phyloP scores from a whole-genome alignment of 2,888 invertebrate genomes.

The Oscheius sp. region DNA sequence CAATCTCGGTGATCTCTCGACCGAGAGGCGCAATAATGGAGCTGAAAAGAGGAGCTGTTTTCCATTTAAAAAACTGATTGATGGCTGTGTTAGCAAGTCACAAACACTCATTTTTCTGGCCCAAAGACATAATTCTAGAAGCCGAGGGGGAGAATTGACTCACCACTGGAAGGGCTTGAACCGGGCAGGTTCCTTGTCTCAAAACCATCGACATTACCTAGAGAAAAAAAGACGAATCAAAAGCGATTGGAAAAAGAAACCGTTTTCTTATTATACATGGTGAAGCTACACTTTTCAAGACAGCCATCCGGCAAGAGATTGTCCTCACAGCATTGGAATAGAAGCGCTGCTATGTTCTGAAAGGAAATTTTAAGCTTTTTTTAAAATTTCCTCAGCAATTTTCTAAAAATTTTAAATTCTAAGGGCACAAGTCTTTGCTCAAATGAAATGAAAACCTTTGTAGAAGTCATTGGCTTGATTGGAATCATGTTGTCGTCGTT shows the following conservation, averaged over 20 bases:
- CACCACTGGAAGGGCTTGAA: slow-evolving; percentile 29
- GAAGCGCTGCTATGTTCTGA: slow-evolving; percentile 8
- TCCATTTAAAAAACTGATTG: neutral
- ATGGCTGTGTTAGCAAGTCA: neutral
- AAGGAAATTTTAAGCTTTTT: no score
- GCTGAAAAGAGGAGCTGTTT: slow-evolving; percentile 1
- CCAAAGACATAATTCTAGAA: no score
- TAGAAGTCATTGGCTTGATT: neutral
- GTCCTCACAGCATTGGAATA: slow-evolving; percentile 27
- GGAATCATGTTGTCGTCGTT: slow-evolving; percentile 13
- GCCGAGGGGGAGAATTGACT: neutral
- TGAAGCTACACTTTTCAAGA: slow-evolving; percentile 27
- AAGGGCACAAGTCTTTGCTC: no score
- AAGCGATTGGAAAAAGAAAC: neutral
- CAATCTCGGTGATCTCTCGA: slow-evolving; percentile 7
- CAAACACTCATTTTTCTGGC: no score
- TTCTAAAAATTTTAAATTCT: no score
- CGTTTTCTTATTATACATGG: slow-evolving; percentile 10
- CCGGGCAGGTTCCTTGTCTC: neutral
- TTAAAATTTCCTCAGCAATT: no score
- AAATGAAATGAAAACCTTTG: no score
- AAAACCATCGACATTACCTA: slow-evolving; percentile 26
- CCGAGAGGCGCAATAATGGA: slow-evolving; percentile 25
- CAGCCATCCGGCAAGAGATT: slow-evolving; percentile 24
- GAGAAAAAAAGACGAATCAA: no score